These are phyloP conservation scores for Actias luna DNA, from an alignment of 2,888 invertebrate genomes.

Conservation along the genomic window DNA sequence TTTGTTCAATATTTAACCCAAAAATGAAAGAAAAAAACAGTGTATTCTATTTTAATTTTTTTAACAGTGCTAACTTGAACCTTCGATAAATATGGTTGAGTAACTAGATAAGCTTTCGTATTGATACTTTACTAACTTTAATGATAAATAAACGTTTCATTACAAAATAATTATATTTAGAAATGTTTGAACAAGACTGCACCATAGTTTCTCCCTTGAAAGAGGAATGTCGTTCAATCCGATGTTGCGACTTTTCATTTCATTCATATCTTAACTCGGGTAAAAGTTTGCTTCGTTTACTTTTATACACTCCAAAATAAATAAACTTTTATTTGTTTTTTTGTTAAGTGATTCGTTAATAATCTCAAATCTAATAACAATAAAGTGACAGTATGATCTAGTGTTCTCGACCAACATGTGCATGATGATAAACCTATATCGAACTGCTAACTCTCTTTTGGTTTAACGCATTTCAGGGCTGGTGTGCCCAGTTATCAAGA, in stretches of 20 bases:
- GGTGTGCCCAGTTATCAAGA: no score
- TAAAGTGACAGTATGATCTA: no score
- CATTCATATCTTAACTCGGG: neutral
- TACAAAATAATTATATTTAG: neutral
- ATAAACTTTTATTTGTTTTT: no score
- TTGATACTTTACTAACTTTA: neutral
- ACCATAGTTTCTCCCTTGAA: slow-evolving; percentile 1
- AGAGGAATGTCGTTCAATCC: neutral
- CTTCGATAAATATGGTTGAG: neutral
- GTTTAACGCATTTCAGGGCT: no score
- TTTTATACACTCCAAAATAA: neutral
- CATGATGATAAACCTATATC: no score
- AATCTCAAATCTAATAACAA: no score
- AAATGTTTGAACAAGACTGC: neutral
- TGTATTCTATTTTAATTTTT: neutral
- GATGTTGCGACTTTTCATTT: slow-evolving; percentile 8
- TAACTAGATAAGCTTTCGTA: neutral
- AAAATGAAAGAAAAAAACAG: neutral
- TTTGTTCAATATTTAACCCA: neutral
- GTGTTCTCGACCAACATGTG: no score
- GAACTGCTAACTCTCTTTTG: no score
- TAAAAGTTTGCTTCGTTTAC: neutral
- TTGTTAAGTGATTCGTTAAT: no score
- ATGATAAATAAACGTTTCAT: neutral
- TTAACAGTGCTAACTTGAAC: neutral